Percentiles rank a stretch among this genome's conserved stretches.
Evolutionary conservation across 2,113 vertebrate genomes (phyloP).

Genomic region (Lampris megalopsis): DNA sequence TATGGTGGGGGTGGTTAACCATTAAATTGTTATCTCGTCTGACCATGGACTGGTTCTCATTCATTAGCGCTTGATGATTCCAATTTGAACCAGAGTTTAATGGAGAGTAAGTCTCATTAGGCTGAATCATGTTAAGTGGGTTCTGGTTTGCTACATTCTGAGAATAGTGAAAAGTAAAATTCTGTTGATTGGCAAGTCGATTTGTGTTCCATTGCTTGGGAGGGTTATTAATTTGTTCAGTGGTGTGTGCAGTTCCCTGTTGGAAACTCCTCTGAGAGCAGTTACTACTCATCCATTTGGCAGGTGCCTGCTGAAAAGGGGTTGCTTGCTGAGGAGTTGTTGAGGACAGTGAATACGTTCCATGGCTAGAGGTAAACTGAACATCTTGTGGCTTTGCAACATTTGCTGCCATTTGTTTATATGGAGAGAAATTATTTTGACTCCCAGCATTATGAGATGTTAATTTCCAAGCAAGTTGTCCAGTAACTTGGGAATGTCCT

Average conservation of each 20-base stretch:
- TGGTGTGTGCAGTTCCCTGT: neutral
- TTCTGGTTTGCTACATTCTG: neutral
- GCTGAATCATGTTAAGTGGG: neutral
- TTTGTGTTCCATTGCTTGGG: neutral
- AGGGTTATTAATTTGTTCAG: conserved; percentile 12
- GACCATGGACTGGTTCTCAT: neutral
- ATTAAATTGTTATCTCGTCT: neutral
- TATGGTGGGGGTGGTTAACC: neutral
- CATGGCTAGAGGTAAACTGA: neutral
- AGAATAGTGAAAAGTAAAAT: neutral
- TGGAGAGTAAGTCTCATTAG: neutral
- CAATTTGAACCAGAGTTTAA: neutral
- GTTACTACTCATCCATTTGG: accelerated
- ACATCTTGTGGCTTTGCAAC: neutral
- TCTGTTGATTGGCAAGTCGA: neutral
- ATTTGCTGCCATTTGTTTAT: neutral
- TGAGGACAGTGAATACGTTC: conserved; percentile 4
- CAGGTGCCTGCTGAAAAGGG: neutral
- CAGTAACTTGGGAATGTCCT: conserved; percentile 10
- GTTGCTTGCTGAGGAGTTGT: neutral
- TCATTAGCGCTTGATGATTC: neutral
- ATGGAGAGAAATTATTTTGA: neutral
- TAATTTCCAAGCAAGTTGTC: neutral
- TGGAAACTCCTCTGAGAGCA: accelerated
- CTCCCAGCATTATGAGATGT: conserved; percentile 11